Evolutionary conservation across 2,888 invertebrate species (phyloP).

Genomic region (Nesidiocoris tenuis): DNA sequence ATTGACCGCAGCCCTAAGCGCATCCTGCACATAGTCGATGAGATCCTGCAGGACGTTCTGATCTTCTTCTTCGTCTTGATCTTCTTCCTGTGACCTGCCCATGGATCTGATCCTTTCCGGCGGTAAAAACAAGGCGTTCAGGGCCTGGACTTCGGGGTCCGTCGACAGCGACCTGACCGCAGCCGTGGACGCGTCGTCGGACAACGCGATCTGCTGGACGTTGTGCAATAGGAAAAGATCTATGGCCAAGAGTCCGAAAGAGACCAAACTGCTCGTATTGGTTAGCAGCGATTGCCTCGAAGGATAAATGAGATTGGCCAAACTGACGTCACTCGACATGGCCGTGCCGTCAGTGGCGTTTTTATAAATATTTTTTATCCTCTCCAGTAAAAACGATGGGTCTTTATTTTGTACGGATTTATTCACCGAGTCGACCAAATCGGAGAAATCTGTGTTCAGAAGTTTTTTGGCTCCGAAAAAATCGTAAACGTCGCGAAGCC

Average conservation of each 20-base stretch:
- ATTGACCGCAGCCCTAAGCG: conserved; percentile 60
- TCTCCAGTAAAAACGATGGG: conserved; percentile 57
- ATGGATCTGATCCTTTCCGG: conserved; percentile 57
- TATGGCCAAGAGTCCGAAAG: conserved; percentile 61
- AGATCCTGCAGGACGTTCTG: conserved; percentile 57
- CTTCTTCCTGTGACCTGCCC: conserved; percentile 51
- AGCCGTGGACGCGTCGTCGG: conserved; percentile 58
- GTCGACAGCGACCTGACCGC: conserved; percentile 55
- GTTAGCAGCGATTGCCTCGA: conserved; percentile 50
- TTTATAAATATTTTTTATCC: conserved; percentile 60
- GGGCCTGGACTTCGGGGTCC: conserved; percentile 61
- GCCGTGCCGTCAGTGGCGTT: conserved; percentile 55
- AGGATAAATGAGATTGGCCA: conserved; percentile 49
- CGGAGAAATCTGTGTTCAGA: conserved; percentile 52
- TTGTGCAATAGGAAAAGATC: conserved; percentile 62
- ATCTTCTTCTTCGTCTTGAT: not conserved
- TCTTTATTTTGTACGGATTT: conserved; percentile 59
- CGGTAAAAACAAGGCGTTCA: conserved; percentile 61
- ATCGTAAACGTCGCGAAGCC: conserved; percentile 59
- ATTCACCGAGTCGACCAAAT: conserved; percentile 58
- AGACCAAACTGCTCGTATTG: conserved; percentile 58
- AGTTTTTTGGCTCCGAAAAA: conserved; percentile 55
- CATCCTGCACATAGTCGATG: conserved; percentile 59
- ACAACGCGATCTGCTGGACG: conserved; percentile 62
- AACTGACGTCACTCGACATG: conserved; percentile 28